Percentiles rank a stretch among this genome's conserved stretches.
Conservation (phyloP, 2,113 vertebrate genomes). For the Perca schrenkii region DNA sequence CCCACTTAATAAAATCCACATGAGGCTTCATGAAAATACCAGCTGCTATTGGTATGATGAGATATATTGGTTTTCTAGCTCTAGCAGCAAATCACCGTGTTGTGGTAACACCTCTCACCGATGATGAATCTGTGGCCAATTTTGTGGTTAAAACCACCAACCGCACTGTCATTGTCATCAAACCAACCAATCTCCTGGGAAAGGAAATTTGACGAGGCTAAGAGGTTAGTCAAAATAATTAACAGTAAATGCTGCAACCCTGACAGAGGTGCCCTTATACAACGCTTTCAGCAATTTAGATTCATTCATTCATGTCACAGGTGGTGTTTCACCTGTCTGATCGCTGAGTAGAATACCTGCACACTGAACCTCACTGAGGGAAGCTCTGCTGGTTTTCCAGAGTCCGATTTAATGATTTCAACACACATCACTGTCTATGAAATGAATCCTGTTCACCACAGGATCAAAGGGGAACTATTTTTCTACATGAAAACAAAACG, state of each 20-base stretch:
- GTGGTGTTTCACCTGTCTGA: slow-evolving; percentile 80
- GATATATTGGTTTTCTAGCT: slow-evolving; percentile 30
- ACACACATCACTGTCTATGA: background rate
- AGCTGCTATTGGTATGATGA: background rate
- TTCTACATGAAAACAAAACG: background rate
- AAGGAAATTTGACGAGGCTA: slow-evolving; percentile 52
- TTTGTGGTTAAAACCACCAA: slow-evolving; percentile 85
- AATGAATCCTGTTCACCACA: background rate
- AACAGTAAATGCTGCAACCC: slow-evolving; percentile 42
- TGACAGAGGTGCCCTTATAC: slow-evolving; percentile 35
- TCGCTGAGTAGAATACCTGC: slow-evolving; percentile 79
- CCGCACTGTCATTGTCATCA: slow-evolving; percentile 84
- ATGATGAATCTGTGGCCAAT: slow-evolving; percentile 87
- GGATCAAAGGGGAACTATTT: slow-evolving; percentile 1
- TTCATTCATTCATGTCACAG: slow-evolving; percentile 33
- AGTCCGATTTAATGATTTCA: background rate
- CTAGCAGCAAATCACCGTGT: slow-evolving; percentile 47
- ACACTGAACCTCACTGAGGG: slow-evolving; percentile 81
- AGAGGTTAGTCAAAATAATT: slow-evolving; percentile 60
- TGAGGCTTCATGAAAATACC: background rate
- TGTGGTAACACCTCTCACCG: slow-evolving; percentile 83
- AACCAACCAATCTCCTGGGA: slow-evolving; percentile 80
- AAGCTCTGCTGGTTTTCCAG: slow-evolving; percentile 79
- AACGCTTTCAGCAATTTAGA: slow-evolving; percentile 47
- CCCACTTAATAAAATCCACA: background rate